Evolutionary conservation across 1,140 invertebrate genomes (phyloP), one percentile per base, ranked within the genome.

Genomic region (Drosophila carrolli): DNA sequence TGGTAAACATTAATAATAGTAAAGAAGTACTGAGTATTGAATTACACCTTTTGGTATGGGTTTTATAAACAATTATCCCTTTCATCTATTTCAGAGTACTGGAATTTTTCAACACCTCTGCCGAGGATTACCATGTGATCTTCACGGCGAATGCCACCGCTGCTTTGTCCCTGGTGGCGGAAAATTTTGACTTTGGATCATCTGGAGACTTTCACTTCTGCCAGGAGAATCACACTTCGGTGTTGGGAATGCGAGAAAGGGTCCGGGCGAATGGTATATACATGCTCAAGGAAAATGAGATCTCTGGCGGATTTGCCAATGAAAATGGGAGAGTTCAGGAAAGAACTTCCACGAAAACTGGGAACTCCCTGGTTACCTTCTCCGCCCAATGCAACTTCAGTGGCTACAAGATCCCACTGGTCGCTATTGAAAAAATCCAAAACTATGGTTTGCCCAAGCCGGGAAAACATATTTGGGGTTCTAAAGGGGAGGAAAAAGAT

Each of bases 331-430:
- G 10, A 16, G 16, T 19, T 14, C 13, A 13, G 14, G 8, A 23
- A n/a, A 19, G 7, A 29, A 16, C 16, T 19, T 13, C n/a, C 8
- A 1, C 5, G 13, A 29, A 19, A 35, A 14, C 35, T 0, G 67
- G 65, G 7, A 95, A 95, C 83, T 96, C 95, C 11, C 93, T 99
- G 16, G 95, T 99, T 85, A 97, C 95, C 1, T 98, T 96, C 91
- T 96, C 98, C 1, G 98, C 97, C 0, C 97, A 99, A 91, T 98
- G 97, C 81, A 99, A 99, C 93, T 99, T 98, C 91, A 98, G 96
- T 86, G 98, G 98, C 9, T 94, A 94, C 43, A 99, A 98, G 92
- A 97, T 97, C 93, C 96, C 97, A 0, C 88, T 98, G 11, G 73
- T 94, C 1, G 96, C 96, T 94, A 95, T 98, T 44, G 65, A 94